phyloP scores from a whole-genome alignment of 2,797 vertebrate genomes.

The Pteronotus mesoamericanus region DNA sequence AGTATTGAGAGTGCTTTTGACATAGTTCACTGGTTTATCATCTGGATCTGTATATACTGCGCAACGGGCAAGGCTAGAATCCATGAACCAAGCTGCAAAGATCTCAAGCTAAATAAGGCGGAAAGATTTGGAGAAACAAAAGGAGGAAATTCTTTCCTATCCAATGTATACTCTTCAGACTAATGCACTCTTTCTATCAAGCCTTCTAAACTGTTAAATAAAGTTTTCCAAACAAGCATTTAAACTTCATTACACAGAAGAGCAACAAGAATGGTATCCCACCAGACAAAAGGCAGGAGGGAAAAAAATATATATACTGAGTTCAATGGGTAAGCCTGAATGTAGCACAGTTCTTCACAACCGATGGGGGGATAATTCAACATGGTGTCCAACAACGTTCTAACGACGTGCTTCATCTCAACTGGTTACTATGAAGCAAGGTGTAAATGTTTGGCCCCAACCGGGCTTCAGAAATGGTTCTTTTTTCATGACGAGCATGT shows the following conservation, averaged over 20 bases:
- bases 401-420: slow-evolving; percentile 87
- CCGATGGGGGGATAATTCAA: slow-evolving; percentile 87
- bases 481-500: slow-evolving; percentile 88
- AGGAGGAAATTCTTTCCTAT: slow-evolving; percentile 89
- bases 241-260: slow-evolving; percentile 90
- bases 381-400: slow-evolving; percentile 87
- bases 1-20: slow-evolving; percentile 87
- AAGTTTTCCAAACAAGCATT: slow-evolving; percentile 94
- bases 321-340: slow-evolving; percentile 89
- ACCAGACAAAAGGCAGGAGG: slow-evolving; percentile 88
- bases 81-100: slow-evolving; percentile 91
- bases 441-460: slow-evolving; percentile 88
- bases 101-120: slow-evolving; percentile 89
- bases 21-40: slow-evolving; percentile 86
- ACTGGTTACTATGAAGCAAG: slow-evolving; percentile 90
- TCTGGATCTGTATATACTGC: slow-evolving; percentile 85
- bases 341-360: slow-evolving; percentile 90
- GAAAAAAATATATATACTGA: slow-evolving; percentile 88
- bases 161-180: slow-evolving; percentile 91
- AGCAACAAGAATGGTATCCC: slow-evolving; percentile 88
- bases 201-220: slow-evolving; percentile 96
- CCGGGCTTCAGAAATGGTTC: slow-evolving; percentile 88
- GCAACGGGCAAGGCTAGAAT: slow-evolving; percentile 88
- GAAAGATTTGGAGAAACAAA: slow-evolving; percentile 86
- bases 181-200: slow-evolving; percentile 93